phyloP scores from a whole-genome alignment of 2,797 vertebrate species.

The Hypotaenidia okinawae region DNA sequence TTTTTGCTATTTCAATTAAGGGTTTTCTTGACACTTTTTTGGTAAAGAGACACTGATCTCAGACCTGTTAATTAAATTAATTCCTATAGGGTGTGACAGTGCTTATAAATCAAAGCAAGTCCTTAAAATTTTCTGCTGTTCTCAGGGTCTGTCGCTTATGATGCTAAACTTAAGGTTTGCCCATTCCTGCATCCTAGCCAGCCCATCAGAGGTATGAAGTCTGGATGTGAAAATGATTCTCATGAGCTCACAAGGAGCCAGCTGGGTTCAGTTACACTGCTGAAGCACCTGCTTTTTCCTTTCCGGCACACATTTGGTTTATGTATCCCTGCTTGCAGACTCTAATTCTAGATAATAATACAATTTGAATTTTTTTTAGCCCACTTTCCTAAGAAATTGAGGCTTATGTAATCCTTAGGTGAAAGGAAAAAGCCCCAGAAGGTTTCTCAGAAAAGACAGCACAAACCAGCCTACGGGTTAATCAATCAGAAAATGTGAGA shows the following conservation, averaged over 20 bases:
- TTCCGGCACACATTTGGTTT: background rate
- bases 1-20: background rate
- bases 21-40: background rate
- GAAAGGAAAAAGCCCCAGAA: background rate
- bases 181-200: background rate
- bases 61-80: background rate
- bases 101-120: background rate
- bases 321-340: background rate
- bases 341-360: slow-evolving; percentile 33
- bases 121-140: background rate
- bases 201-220: background rate
- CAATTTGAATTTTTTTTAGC: slow-evolving; percentile 17
- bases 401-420: slow-evolving; percentile 6
- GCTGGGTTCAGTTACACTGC: background rate
- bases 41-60: background rate
- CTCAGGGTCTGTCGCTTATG: background rate
- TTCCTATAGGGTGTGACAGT: background rate
- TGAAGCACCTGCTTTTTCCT: background rate
- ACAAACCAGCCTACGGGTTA: background rate
- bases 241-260: background rate
- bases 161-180: background rate
- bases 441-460: background rate
- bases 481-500: background rate
- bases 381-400: background rate
- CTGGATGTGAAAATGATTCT: background rate